Evolutionary conservation across 2,888 invertebrate species (phyloP).

Genomic region (Ypsolopha scabrella): DNA sequence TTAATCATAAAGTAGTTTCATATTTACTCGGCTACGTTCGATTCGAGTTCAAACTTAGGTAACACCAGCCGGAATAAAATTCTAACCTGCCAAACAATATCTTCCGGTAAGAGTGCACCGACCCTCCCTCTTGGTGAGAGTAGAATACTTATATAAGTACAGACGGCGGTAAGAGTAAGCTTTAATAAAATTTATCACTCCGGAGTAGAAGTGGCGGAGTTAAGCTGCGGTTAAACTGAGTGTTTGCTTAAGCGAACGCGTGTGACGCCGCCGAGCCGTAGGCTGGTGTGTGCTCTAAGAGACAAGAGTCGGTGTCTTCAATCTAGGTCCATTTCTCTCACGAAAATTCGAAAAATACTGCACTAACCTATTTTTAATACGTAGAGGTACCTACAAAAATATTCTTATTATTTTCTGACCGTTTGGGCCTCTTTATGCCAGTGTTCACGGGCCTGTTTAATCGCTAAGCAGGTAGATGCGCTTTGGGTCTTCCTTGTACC

Average conservation of each 20-base stretch:
- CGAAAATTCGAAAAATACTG: background rate
- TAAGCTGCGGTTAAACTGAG: conserved; percentile 43
- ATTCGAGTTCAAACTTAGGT: background rate
- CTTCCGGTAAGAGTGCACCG: background rate
- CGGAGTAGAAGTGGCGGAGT: conserved; percentile 28
- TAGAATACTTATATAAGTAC: too few relatives aligned
- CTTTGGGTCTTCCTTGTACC: too few relatives aligned
- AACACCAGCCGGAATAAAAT: background rate
- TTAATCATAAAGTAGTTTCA: too few relatives aligned
- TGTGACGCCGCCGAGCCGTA: conserved; percentile 17
- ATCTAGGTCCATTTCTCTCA: background rate
- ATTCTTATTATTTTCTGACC: too few relatives aligned
- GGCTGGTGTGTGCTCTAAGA: conserved; percentile 3
- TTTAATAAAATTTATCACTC: conserved; percentile 36
- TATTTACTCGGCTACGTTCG: too few relatives aligned
- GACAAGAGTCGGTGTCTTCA: background rate
- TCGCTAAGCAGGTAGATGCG: too few relatives aligned
- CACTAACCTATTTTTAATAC: too few relatives aligned
- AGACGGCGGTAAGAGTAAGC: conserved; percentile 1
- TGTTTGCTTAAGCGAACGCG: conserved; percentile 35
- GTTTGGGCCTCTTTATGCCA: too few relatives aligned
- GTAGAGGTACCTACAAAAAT: too few relatives aligned
- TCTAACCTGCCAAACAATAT: background rate
- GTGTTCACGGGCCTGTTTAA: too few relatives aligned
- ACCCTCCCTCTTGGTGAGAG: too few relatives aligned